A percentile compares a stretch with the other conserved stretches of the same genome.
Evolutionary conservation across 2,888 invertebrate species (phyloP).

Genomic region (Octonoba sinensis): DNA sequence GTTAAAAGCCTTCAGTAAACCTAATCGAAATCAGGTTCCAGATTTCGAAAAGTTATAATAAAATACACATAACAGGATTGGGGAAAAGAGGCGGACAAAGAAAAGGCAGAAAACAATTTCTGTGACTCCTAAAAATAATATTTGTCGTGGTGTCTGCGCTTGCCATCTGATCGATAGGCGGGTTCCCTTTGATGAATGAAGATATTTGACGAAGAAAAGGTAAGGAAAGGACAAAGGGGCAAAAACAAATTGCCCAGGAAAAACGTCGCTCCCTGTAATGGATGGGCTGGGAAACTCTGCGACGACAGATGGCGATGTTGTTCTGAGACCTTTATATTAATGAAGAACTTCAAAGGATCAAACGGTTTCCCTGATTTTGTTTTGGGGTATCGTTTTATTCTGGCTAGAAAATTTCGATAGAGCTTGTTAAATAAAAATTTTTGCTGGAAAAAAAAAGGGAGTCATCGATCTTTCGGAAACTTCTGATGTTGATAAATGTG

Average conservation of each 20-base stretch:
- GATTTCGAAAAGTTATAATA: conserved; percentile 41
- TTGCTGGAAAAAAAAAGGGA: too few relatives aligned
- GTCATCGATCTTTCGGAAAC: too few relatives aligned
- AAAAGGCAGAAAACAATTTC: conserved; percentile 41
- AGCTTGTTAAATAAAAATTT: too few relatives aligned
- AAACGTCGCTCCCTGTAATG: conserved; percentile 54
- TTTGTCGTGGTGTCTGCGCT: conserved; percentile 47
- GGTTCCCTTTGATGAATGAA: conserved; percentile 57
- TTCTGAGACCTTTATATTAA: conserved; percentile 60
- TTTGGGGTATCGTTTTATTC: neutral
- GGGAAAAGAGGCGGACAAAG: neutral
- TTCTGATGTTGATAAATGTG: too few relatives aligned
- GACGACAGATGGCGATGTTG: conserved; percentile 64
- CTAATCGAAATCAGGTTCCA: conserved; percentile 32
- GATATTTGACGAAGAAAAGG: conserved; percentile 62
- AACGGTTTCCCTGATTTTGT: conserved; percentile 23
- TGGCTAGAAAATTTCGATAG: too few relatives aligned
- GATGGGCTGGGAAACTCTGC: conserved; percentile 54
- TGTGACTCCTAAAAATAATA: conserved; percentile 35
- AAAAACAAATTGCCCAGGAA: conserved; percentile 61
- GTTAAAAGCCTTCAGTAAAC: conserved; percentile 1
- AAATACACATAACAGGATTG: conserved; percentile 6
- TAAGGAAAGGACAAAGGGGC: conserved; percentile 49
- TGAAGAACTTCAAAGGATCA: conserved; percentile 54
- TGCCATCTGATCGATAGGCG: conserved; percentile 58